A percentile compares a stretch with the other conserved stretches of the same genome.
phyloP scores from a whole-genome alignment of 2,113 vertebrate genomes.

The Gallinago undulata region DNA sequence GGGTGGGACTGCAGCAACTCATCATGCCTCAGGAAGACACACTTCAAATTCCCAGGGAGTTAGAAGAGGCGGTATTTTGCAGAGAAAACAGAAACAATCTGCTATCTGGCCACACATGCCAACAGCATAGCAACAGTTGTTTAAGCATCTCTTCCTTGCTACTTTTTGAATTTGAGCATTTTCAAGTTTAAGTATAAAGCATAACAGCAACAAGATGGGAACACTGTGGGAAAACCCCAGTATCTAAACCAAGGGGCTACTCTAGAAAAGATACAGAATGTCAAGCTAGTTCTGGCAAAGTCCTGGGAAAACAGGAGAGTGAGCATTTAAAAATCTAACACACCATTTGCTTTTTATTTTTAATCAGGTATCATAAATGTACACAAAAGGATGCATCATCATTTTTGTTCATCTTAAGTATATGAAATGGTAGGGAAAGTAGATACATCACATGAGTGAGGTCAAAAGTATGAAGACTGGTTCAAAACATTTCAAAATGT shows the following conservation, averaged over 20 bases:
- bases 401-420: neutral
- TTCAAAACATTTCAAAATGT: constrained; percentile 46
- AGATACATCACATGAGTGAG: constrained; percentile 17
- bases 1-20: neutral
- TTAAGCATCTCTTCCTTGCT: neutral
- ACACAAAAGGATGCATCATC: constrained; percentile 23
- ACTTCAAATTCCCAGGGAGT: neutral
- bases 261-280: neutral
- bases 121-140: neutral
- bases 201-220: neutral
- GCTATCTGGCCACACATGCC: neutral
- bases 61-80: neutral
- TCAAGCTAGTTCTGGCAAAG: neutral
- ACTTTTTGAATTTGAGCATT: neutral
- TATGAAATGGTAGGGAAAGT: neutral
- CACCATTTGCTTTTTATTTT: constrained; percentile 4
- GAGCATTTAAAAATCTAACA: neutral
- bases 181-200: neutral
- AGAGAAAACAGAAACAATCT: neutral
- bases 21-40: neutral
- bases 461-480: constrained; percentile 46
- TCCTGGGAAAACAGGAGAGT: neutral
- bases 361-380: constrained; percentile 3
- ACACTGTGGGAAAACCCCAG: neutral
- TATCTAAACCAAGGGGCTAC: neutral